A percentile compares a stretch with the other conserved stretches of the same genome.
These are phyloP conservation scores for Anguilla japonica DNA, from an alignment of 2,113 vertebrate genomes.

Conservation along the genomic window DNA sequence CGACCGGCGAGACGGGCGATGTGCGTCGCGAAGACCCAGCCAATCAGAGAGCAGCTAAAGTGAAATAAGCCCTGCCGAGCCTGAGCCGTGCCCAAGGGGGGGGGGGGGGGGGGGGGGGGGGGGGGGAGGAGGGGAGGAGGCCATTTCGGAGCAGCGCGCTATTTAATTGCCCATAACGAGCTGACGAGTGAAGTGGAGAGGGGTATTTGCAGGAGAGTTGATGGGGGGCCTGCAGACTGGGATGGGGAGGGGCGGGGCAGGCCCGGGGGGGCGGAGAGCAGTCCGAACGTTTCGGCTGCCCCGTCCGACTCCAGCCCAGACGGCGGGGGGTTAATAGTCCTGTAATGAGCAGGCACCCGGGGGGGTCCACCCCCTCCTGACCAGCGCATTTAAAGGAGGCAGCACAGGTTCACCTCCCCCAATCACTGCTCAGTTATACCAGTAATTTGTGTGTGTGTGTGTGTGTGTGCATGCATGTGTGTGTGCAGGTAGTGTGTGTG, in stretches of 20 bases:
- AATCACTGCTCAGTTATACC: background rate
- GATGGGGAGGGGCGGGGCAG: background rate
- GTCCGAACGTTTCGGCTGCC: background rate
- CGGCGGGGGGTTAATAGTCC: background rate
- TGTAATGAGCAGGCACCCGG: background rate
- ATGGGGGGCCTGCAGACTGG: conserved; percentile 37
- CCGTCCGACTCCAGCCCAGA: background rate
- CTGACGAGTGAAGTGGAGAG: conserved; percentile 52
- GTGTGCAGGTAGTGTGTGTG: too few species aligned
- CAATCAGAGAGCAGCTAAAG: background rate
- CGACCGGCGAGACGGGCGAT: too few species aligned
- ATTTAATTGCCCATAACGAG: conserved; percentile 64
- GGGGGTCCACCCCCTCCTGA: background rate
- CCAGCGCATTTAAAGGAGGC: background rate
- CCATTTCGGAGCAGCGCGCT: conserved; percentile 40
- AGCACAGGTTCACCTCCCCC: background rate
- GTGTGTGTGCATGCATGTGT: too few species aligned
- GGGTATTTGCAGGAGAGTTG: conserved; percentile 54
- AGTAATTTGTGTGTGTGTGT: background rate
- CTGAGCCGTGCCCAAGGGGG: conserved; percentile 11
- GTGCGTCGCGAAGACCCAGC: background rate
- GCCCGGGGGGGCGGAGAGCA: background rate
- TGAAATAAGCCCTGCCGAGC: background rate
- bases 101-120: conserved; percentile 24
- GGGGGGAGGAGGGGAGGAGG: conserved; percentile 36